These are phyloP conservation scores for Harpegnathos saltator DNA, from an alignment of 1,140 invertebrate genomes.

Conservation along the genomic window DNA sequence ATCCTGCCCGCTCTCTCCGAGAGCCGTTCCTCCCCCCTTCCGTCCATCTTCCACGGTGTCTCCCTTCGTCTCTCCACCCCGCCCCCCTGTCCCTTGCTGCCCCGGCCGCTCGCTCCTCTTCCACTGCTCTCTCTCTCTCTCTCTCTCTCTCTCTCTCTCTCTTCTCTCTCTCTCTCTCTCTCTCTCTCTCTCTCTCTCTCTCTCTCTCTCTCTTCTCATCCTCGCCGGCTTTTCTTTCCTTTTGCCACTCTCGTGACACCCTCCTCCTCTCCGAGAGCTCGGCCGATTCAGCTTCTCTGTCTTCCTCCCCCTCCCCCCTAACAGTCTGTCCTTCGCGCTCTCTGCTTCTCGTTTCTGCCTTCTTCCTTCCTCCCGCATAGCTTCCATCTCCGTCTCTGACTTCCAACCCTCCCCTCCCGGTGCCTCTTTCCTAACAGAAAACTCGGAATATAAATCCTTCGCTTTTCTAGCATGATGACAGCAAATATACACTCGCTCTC, in stretches of 20 bases:
- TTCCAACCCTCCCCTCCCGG: background rate
- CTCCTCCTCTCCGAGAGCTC: slow-evolving; percentile 39
- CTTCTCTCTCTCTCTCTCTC: too few relatives aligned
- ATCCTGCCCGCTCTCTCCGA: slow-evolving; percentile 80
- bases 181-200: slow-evolving; percentile 23
- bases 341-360: slow-evolving; percentile 56
- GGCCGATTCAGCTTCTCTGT: slow-evolving; percentile 46
- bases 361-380: slow-evolving; percentile 21
- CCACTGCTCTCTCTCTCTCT: too few relatives aligned
- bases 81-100: background rate
- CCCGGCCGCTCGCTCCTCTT: slow-evolving; percentile 7
- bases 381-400: slow-evolving; percentile 15
- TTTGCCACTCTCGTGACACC: slow-evolving; percentile 42
- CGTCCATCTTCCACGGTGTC: slow-evolving; percentile 41
- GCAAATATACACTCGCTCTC: slow-evolving; percentile 51
- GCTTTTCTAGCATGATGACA: slow-evolving; percentile 52
- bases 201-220: slow-evolving; percentile 20
- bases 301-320: slow-evolving; percentile 64
- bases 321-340: too few relatives aligned
- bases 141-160: too few relatives aligned
- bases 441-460: slow-evolving; percentile 48
- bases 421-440: slow-evolving; percentile 54
- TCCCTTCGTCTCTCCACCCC: background rate
- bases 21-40: slow-evolving; percentile 69
- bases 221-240: slow-evolving; percentile 7